These are phyloP conservation scores for Ursus arctos DNA, from an alignment of 2,113 vertebrate genomes.

Conservation along the genomic window DNA sequence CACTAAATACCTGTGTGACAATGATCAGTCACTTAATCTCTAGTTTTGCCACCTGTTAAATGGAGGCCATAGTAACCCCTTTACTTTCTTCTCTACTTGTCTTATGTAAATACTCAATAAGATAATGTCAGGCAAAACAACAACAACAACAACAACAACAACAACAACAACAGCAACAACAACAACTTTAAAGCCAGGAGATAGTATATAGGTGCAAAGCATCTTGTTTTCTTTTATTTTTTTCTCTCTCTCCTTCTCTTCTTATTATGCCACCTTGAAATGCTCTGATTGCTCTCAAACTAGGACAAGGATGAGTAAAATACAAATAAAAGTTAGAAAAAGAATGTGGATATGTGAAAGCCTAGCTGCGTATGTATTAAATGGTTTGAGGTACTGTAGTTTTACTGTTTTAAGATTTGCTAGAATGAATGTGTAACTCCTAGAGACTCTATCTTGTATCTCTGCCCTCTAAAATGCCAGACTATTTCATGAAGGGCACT, in stretches of 20 bases:
- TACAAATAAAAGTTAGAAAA: background rate
- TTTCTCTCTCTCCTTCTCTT: background rate
- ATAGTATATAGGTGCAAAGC: background rate
- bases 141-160: no score
- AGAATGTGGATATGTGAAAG: background rate
- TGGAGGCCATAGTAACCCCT: background rate
- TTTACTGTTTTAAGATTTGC: background rate
- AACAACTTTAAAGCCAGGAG: background rate
- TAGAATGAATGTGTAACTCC: background rate
- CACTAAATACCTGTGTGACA: background rate
- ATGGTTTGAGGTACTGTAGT: background rate
- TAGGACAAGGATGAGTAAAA: background rate
- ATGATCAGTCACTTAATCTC: background rate
- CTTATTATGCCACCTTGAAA: background rate
- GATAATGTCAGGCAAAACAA: background rate
- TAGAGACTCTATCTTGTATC: no score
- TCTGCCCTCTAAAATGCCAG: background rate
- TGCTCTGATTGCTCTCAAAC: background rate
- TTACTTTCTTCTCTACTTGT: background rate
- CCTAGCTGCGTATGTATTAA: background rate
- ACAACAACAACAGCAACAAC: no score
- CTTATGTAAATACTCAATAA: background rate
- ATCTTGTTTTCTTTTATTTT: background rate
- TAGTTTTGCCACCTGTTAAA: background rate
- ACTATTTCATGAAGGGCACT: fast-evolving